phyloP scores from a whole-genome alignment of 2,797 vertebrate species.

The Centropyge bicolor region DNA sequence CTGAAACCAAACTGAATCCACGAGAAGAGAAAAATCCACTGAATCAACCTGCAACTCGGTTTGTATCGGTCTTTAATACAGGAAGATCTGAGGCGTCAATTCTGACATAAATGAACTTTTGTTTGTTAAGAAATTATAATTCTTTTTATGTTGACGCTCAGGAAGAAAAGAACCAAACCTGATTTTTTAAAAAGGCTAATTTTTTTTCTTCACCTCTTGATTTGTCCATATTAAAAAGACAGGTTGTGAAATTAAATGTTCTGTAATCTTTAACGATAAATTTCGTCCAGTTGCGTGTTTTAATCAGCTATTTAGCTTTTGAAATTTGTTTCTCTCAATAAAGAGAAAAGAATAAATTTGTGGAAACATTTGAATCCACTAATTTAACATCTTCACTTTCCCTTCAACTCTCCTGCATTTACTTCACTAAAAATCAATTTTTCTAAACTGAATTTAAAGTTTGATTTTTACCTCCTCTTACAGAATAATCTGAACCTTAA shows the following conservation, averaged over 20 bases:
- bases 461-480: neutral
- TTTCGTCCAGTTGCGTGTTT: rapidly evolving
- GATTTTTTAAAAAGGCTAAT: rapidly evolving
- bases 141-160: neutral
- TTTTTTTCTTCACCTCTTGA: neutral
- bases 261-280: neutral
- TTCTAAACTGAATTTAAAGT: neutral
- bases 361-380: neutral
- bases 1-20: neutral
- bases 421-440: neutral
- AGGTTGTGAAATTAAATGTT: rapidly evolving
- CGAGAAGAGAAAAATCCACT: neutral
- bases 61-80: neutral
- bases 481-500: neutral
- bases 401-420: neutral
- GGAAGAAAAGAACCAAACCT: neutral
- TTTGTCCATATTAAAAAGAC: neutral
- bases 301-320: neutral
- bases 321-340: neutral
- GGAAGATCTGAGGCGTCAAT: neutral
- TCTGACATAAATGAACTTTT: neutral
- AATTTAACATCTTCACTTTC: neutral
- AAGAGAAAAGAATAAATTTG: neutral
- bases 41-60: neutral
- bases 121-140: neutral